Evolutionary conservation across 2,113 vertebrate genomes (phyloP).

Genomic region (Crotalus helleri): DNA sequence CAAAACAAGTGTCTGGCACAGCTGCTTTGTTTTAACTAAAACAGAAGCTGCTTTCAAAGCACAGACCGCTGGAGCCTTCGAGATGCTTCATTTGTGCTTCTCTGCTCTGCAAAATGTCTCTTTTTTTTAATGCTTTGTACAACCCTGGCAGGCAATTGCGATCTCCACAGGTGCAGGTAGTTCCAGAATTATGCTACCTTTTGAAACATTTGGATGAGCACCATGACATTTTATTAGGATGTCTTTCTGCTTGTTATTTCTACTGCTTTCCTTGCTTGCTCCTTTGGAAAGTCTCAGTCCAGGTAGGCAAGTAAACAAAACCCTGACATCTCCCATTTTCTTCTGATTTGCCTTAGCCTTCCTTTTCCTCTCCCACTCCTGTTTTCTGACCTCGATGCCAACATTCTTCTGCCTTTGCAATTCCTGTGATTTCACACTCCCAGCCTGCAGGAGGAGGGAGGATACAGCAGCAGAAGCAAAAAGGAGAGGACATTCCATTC

Average conservation of each 20-base stretch:
- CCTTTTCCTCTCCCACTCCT: not conserved
- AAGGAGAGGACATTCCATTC: not conserved
- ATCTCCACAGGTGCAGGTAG: not conserved
- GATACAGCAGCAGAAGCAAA: not conserved
- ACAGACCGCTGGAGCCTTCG: not conserved
- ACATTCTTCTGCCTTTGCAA: not conserved
- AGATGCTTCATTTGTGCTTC: not conserved
- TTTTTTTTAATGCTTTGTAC: not conserved
- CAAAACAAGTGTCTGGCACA: not conserved
- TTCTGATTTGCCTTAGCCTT: not conserved
- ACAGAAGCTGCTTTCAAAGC: not conserved
- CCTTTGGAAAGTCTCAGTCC: not conserved
- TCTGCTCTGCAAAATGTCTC: not conserved
- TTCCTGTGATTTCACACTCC: not conserved
- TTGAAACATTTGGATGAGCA: not conserved
- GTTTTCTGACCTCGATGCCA: not conserved
- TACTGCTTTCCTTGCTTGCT: not conserved
- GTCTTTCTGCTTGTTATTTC: not conserved
- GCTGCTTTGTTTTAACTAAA: not conserved
- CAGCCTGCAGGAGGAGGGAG: not conserved
- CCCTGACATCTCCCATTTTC: not conserved
- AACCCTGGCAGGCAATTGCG: not conserved
- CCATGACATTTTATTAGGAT: not conserved
- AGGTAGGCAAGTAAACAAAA: not conserved
- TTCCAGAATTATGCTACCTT: not conserved